A percentile compares a stretch with the other conserved stretches of the same genome.
Evolutionary conservation across 1,140 invertebrate species (phyloP).

Genomic region (Drosophila setifemur): DNA sequence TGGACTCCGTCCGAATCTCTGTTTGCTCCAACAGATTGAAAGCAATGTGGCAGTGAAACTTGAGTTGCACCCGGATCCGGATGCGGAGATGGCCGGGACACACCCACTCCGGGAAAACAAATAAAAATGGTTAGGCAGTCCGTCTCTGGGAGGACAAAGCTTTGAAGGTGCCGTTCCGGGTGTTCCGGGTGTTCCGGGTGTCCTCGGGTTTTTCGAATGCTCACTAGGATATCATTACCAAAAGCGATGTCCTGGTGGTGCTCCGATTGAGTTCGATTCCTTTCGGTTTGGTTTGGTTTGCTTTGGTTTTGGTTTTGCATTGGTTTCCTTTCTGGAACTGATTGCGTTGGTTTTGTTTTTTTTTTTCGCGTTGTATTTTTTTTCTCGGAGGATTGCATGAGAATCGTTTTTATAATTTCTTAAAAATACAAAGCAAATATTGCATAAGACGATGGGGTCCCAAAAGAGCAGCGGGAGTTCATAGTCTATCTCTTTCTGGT

Average conservation of each 20-base stretch:
- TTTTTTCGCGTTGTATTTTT: too few relatives aligned
- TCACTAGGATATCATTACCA: slow-evolving; percentile 65
- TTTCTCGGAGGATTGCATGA: slow-evolving; percentile 15
- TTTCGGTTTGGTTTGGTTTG: slow-evolving; percentile 18
- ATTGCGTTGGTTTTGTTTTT: slow-evolving; percentile 12
- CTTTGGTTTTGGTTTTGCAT: slow-evolving; percentile 28
- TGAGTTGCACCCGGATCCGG: slow-evolving; percentile 8
- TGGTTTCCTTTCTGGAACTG: slow-evolving; percentile 24
- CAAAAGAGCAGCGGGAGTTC: slow-evolving; percentile 63
- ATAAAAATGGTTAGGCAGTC: slow-evolving; percentile 22
- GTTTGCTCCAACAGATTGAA: slow-evolving; percentile 44
- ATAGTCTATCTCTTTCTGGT: too few relatives aligned
- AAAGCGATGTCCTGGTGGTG: slow-evolving; percentile 35
- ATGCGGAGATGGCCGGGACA: neutral
- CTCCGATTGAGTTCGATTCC: slow-evolving; percentile 53
- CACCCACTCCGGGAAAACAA: slow-evolving; percentile 15
- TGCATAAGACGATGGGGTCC: slow-evolving; percentile 48
- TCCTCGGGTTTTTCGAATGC: neutral
- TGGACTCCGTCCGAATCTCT: slow-evolving; percentile 31
- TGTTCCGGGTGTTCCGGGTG: neutral
- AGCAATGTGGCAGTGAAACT: slow-evolving; percentile 48
- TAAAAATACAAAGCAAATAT: slow-evolving; percentile 80
- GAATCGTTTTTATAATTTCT: slow-evolving; percentile 73
- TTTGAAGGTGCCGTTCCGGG: slow-evolving; percentile 20
- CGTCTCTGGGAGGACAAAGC: slow-evolving; percentile 11